Percentiles rank a stretch among this genome's conserved stretches.
phyloP scores from a whole-genome alignment of 2,888 invertebrate species.

The Nomada hirtipes region DNA sequence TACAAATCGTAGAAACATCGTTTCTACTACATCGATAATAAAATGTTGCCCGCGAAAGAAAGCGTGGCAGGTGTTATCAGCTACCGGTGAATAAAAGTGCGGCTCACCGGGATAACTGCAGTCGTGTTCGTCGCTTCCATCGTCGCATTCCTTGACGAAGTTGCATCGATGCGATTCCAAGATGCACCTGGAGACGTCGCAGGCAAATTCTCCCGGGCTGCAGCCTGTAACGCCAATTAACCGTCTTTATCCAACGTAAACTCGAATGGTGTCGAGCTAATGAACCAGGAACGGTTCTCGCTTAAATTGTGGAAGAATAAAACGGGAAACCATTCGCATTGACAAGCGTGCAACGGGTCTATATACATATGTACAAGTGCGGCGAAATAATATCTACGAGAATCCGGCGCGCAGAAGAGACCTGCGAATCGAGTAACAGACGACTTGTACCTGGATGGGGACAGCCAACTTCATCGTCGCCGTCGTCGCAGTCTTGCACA shows the following conservation, averaged over 20 bases:
- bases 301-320: not conserved
- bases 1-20: too few species aligned
- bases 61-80: not conserved
- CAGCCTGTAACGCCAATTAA: constrained; percentile 84
- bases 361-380: constrained; percentile 6
- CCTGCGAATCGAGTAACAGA: constrained; percentile 5
- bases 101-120: constrained; percentile 85
- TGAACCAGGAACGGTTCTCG: too few species aligned
- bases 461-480: constrained; percentile 87
- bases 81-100: not conserved
- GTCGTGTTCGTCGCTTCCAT: constrained; percentile 88
- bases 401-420: not conserved
- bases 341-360: not conserved
- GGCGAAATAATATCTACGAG: not conserved
- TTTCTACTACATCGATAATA: not conserved
- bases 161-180: constrained; percentile 86
- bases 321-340: not conserved
- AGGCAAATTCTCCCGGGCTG: constrained; percentile 86
- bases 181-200: constrained; percentile 87
- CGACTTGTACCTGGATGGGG: constrained; percentile 62
- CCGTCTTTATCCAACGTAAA: too few species aligned
- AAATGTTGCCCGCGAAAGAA: not conserved
- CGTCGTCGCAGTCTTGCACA: constrained; percentile 87
- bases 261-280: too few species aligned
- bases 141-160: constrained; percentile 87